Evolutionary conservation across 2,888 invertebrate species (phyloP).

Genomic region (Melanotus villosus): DNA sequence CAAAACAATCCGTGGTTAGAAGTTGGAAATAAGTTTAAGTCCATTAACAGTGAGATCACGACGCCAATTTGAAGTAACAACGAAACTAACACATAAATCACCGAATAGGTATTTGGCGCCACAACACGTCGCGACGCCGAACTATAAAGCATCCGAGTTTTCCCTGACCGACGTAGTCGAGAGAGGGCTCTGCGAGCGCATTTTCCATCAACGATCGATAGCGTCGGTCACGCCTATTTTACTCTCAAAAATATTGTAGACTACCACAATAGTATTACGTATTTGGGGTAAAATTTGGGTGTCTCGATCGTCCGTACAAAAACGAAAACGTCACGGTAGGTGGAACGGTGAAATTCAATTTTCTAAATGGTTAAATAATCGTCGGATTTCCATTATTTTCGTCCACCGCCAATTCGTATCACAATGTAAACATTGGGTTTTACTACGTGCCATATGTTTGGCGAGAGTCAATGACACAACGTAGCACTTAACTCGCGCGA

Average conservation of each 20-base stretch:
- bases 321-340: constrained; percentile 1
- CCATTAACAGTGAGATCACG: constrained; percentile 29
- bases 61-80: constrained; percentile 32
- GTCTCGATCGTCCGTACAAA: constrained; percentile 8
- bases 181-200: constrained; percentile 56
- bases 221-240: constrained; percentile 56
- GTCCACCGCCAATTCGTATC: constrained; percentile 17
- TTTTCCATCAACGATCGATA: constrained; percentile 57
- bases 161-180: constrained; percentile 40
- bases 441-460: constrained; percentile 36
- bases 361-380: neutral
- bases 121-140: constrained; percentile 47
- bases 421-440: constrained; percentile 36
- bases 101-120: constrained; percentile 44
- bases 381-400: constrained; percentile 13
- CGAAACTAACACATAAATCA: constrained; percentile 35
- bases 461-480: constrained; percentile 33
- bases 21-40: neutral
- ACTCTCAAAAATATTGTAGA: constrained; percentile 46
- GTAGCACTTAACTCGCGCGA: neutral
- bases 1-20: constrained; percentile 13
- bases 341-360: neutral
- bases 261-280: constrained; percentile 10
- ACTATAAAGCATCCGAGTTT: constrained; percentile 46
- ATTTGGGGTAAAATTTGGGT: constrained; percentile 7